Evolutionary conservation across 2,797 vertebrate species (phyloP).

Genomic region (Threskiornis aethiopicus): DNA sequence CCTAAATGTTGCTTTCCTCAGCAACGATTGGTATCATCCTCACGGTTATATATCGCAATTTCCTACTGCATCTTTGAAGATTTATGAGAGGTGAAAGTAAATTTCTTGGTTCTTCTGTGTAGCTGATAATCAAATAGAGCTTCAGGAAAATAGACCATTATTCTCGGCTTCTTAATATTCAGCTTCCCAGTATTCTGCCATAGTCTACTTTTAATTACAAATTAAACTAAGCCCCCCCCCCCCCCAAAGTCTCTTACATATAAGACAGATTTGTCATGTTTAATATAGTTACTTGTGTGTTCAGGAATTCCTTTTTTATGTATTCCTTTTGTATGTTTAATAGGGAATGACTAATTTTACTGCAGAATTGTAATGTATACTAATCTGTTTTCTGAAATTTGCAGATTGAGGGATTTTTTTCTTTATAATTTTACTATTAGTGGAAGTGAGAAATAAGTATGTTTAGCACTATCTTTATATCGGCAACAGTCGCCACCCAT

Average conservation of each 20-base stretch:
- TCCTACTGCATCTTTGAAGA: neutral
- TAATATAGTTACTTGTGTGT: neutral
- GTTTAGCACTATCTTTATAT: neutral
- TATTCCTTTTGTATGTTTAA: neutral
- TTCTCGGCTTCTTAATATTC: neutral
- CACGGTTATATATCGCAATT: neutral
- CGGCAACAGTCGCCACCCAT: neutral
- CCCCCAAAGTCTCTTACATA: neutral
- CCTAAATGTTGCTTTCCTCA: neutral
- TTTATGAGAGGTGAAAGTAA: neutral
- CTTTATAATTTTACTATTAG: neutral
- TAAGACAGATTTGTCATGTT: neutral
- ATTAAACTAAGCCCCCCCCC: neutral
- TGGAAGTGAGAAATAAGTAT: neutral
- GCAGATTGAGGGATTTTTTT: neutral
- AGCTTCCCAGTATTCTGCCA: neutral
- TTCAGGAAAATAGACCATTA: neutral
- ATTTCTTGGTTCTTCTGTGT: neutral
- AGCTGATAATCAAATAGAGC: neutral
- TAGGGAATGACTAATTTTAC: neutral
- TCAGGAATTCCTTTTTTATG: neutral
- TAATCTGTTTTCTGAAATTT: neutral
- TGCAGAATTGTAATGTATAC: neutral
- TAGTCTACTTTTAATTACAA: neutral
- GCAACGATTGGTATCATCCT: neutral